A percentile compares a stretch with the other conserved stretches of the same genome.
Conservation (phyloP, 2,888 invertebrate genomes). For the Gymnocheta viridis region DNA sequence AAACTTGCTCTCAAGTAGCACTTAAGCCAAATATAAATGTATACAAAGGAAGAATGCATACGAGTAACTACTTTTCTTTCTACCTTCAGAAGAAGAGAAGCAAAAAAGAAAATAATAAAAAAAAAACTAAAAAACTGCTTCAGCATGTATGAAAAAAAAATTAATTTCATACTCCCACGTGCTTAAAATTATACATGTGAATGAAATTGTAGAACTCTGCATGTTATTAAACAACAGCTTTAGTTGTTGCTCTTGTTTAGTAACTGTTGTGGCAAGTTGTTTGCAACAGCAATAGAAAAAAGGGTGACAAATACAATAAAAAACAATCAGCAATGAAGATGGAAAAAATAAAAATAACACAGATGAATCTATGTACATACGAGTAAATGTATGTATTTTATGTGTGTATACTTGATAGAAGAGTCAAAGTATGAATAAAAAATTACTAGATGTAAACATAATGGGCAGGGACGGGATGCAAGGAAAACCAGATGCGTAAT, state of each 20-base stretch:
- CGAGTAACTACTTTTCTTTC: conserved; percentile 39
- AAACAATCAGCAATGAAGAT: conserved; percentile 60
- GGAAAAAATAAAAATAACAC: conserved; percentile 35
- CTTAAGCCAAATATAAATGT: conserved; percentile 52
- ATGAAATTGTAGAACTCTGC: conserved; percentile 20
- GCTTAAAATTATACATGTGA: background rate
- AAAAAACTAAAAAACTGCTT: background rate
- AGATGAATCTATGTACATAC: background rate
- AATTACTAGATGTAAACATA: background rate
- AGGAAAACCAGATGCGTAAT: background rate
- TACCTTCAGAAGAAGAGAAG: conserved; percentile 19
- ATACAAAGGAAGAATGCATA: conserved; percentile 37
- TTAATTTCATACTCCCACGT: conserved; percentile 27
- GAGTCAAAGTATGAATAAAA: background rate
- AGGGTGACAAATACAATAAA: conserved; percentile 63
- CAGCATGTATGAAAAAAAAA: background rate
- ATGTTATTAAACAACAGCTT: conserved; percentile 42
- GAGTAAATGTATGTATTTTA: too few species aligned
- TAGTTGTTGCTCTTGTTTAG: conserved; percentile 48
- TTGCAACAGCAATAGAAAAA: conserved; percentile 41
- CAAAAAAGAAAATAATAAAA: conserved; percentile 1
- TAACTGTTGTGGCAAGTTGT: conserved; percentile 63
- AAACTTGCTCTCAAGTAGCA: conserved; percentile 57
- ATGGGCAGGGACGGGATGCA: background rate
- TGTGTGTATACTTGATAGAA: background rate